Evolutionary conservation across 92 coral and sea anemone species (phyloP).

Genomic region (Phymanthus crucifer): DNA sequence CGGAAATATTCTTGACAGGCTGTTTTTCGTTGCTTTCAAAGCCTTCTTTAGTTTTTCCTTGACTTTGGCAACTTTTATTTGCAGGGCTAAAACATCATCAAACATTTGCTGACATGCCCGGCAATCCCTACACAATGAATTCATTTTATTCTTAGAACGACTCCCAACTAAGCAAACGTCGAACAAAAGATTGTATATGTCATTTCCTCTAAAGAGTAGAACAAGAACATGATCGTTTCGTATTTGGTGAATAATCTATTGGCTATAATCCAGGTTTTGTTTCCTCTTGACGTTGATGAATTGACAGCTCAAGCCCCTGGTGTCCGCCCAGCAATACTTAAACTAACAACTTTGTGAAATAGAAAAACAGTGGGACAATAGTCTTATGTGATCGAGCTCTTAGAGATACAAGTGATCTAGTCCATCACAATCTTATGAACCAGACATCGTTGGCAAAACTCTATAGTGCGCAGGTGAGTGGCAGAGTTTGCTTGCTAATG

Average conservation of each 20-base stretch:
- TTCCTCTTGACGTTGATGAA: slow-evolving; percentile 27
- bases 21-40: slow-evolving; percentile 20
- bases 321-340: slow-evolving; percentile 31
- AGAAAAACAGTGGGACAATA: slow-evolving; percentile 5
- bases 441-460: neutral
- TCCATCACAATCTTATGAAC: slow-evolving; percentile 2
- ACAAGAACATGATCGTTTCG: slow-evolving; percentile 20
- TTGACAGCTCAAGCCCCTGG: slow-evolving; percentile 22
- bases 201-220: slow-evolving; percentile 29
- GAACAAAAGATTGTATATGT: slow-evolving; percentile 23
- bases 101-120: slow-evolving; percentile 31
- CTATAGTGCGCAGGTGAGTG: slow-evolving; percentile 12
- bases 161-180: slow-evolving; percentile 30
- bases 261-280: slow-evolving; percentile 42
- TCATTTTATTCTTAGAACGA: slow-evolving; percentile 13
- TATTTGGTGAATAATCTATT: slow-evolving; percentile 30
- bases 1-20: slow-evolving; percentile 34
- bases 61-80: slow-evolving; percentile 22
- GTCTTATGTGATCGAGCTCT: slow-evolving; percentile 2
- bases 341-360: slow-evolving; percentile 20
- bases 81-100: slow-evolving; percentile 13
- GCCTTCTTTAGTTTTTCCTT: slow-evolving; percentile 14
- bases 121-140: slow-evolving; percentile 24
- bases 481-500: slow-evolving; percentile 8
- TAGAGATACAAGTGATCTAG: slow-evolving; percentile 4